Evolutionary conservation across 1,140 invertebrate species (phyloP).

Genomic region (Adoxophyes honmai): DNA sequence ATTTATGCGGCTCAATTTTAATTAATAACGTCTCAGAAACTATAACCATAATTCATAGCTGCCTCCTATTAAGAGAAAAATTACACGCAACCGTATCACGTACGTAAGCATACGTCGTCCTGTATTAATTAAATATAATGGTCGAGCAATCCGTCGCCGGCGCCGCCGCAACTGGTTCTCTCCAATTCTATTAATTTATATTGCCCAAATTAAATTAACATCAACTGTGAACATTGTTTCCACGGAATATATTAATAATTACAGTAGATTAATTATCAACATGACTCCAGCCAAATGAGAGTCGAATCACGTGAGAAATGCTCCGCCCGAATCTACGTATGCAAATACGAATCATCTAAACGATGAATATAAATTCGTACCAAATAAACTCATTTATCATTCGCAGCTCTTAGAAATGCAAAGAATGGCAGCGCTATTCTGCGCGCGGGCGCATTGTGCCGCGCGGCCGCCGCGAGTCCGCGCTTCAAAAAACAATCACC

Average conservation of each 20-base stretch:
- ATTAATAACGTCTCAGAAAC: conserved; percentile 34
- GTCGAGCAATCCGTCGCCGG: conserved; percentile 41
- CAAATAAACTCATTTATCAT: conserved; percentile 18
- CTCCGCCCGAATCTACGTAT: neutral
- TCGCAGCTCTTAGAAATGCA: conserved; percentile 41
- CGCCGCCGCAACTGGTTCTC: conserved; percentile 41
- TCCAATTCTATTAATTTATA: conserved; percentile 45
- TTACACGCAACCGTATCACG: conserved; percentile 34
- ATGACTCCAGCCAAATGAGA: neutral
- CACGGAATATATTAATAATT: conserved; percentile 12
- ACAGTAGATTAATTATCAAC: neutral
- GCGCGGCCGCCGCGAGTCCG: conserved; percentile 48
- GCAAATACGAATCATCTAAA: neutral
- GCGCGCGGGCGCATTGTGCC: conserved; percentile 32
- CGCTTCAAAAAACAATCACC: conserved; percentile 50
- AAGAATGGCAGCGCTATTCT: conserved; percentile 47
- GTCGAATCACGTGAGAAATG: neutral
- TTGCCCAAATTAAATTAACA: conserved; percentile 52
- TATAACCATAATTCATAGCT: conserved; percentile 42
- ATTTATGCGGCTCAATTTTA: conserved; percentile 25
- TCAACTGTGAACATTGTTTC: conserved; percentile 36
- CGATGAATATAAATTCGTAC: neutral
- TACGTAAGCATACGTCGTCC: conserved; percentile 40
- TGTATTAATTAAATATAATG: conserved; percentile 59
- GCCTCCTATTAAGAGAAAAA: conserved; percentile 36